A percentile compares a stretch with the other conserved stretches of the same genome.
Evolutionary conservation across 2,888 invertebrate species (phyloP).

Genomic region (Listrodromus nycthemerus): DNA sequence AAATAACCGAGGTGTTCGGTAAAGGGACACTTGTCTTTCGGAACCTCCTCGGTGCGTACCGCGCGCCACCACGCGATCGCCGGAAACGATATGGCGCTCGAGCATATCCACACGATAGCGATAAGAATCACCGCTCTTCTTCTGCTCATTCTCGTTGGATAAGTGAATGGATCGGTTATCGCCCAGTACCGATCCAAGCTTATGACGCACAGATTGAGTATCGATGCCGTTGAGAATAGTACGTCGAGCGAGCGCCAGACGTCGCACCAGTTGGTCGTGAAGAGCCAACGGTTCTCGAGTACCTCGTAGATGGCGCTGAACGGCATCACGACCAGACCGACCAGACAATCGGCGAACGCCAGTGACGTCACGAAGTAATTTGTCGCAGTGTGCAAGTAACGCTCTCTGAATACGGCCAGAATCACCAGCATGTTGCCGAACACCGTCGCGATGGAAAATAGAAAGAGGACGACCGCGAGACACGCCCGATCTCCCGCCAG

Average conservation of each 20-base stretch:
- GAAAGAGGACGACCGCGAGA: conserved; percentile 92
- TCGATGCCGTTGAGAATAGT: conserved; percentile 98
- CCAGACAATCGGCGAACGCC: conserved; percentile 98
- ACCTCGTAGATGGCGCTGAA: conserved; percentile 97
- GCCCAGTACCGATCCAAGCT: conserved; percentile 99
- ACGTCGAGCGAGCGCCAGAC: conserved; percentile 99
- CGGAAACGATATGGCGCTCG: conserved; percentile 98
- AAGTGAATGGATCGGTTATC: conserved; percentile 98
- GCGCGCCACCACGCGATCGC: conserved; percentile 99
- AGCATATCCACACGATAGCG: conserved; percentile 98
- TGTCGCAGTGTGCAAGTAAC: conserved; percentile 98
- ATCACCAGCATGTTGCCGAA: conserved; percentile 98
- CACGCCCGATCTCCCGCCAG: conserved; percentile 90
- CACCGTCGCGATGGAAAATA: conserved; percentile 96
- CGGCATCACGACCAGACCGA: conserved; percentile 99
- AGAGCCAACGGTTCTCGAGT: conserved; percentile 96
- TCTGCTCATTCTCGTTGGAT: conserved; percentile 97
- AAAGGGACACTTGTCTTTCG: conserved; percentile 95
- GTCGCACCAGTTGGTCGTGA: conserved; percentile 98
- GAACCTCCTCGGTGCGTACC: conserved; percentile 92
- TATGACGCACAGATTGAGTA: conserved; percentile 98
- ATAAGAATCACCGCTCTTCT: conserved; percentile 94
- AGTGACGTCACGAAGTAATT: conserved; percentile 99
- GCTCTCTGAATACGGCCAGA: conserved; percentile 95
- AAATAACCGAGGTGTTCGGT: conserved; percentile 98